Evolutionary conservation across 2,797 vertebrate species (phyloP).

Genomic region (Siniperca obscura): DNA sequence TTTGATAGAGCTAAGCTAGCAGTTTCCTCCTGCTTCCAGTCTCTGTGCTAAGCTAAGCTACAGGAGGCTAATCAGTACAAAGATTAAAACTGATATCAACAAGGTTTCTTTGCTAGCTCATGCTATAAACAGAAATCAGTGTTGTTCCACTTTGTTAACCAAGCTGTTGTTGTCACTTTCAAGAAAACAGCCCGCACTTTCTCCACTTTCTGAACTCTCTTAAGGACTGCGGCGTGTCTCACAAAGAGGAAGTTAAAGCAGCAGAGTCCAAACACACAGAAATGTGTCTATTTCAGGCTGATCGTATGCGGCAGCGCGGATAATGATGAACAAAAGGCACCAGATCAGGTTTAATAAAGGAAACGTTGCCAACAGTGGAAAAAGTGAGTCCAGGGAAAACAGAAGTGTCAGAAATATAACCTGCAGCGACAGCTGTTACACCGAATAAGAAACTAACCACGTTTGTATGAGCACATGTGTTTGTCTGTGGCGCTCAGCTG

Average conservation of each 20-base stretch:
- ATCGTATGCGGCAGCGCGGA: neutral
- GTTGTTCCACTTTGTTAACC: neutral
- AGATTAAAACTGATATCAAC: neutral
- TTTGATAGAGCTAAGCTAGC: neutral
- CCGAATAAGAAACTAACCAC: neutral
- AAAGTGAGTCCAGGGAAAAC: neutral
- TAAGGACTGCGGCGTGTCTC: neutral
- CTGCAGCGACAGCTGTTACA: neutral
- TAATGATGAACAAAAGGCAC: neutral
- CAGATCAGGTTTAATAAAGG: neutral
- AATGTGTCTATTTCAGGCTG: neutral
- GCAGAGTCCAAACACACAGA: neutral
- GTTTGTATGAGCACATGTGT: neutral
- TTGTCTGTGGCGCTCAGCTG: neutral
- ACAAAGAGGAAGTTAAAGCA: neutral
- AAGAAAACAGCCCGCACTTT: neutral
- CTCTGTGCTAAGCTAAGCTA: neutral
- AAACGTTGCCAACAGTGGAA: neutral
- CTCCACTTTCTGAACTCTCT: neutral
- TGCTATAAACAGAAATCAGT: neutral
- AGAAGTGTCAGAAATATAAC: neutral
- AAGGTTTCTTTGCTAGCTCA: neutral
- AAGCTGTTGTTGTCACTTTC: rapidly evolving
- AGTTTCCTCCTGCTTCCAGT: neutral
- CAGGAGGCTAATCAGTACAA: neutral